These are phyloP conservation scores for Paedocypris sp. DNA, from an alignment of 2,113 vertebrate species.

Conservation along the genomic window DNA sequence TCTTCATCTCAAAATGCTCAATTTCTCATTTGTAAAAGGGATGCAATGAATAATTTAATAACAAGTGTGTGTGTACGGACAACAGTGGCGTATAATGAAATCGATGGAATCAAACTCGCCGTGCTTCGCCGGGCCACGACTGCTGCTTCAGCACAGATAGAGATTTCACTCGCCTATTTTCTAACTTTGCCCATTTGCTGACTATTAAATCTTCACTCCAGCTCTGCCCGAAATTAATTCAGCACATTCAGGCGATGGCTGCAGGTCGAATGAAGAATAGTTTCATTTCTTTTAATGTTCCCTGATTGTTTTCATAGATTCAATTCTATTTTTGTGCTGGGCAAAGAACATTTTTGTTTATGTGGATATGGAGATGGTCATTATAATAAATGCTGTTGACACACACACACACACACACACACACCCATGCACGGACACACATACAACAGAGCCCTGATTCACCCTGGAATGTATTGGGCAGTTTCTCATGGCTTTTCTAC, in stretches of 20 bases:
- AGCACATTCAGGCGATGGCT: conserved; percentile 2
- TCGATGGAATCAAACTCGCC: conserved; percentile 23
- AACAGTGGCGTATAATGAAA: conserved; percentile 15
- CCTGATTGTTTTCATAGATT: too few species aligned
- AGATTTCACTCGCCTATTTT: conserved; percentile 1
- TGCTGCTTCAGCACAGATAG: conserved; percentile 14
- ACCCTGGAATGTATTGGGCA: too few species aligned
- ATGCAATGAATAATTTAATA: conserved; percentile 20
- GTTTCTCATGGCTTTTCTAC: too few species aligned
- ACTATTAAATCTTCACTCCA: conserved; percentile 17
- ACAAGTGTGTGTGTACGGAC: background rate
- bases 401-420: too few species aligned
- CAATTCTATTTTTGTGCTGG: too few species aligned
- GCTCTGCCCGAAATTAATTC: background rate
- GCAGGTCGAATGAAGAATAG: too few species aligned
- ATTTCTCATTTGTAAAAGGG: conserved; percentile 7
- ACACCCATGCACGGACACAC: too few species aligned
- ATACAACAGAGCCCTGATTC: too few species aligned
- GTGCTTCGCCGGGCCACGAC: background rate
- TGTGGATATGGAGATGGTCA: too few species aligned
- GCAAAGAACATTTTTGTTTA: too few species aligned
- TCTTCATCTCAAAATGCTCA: conserved; percentile 1
- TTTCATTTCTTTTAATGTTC: too few species aligned
- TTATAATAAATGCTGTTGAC: too few species aligned
- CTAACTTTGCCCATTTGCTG: conserved; percentile 4